Base-by-base conservation (phyloP, 2,888 invertebrate genomes). In the Hymenopus coronatus region DNA sequence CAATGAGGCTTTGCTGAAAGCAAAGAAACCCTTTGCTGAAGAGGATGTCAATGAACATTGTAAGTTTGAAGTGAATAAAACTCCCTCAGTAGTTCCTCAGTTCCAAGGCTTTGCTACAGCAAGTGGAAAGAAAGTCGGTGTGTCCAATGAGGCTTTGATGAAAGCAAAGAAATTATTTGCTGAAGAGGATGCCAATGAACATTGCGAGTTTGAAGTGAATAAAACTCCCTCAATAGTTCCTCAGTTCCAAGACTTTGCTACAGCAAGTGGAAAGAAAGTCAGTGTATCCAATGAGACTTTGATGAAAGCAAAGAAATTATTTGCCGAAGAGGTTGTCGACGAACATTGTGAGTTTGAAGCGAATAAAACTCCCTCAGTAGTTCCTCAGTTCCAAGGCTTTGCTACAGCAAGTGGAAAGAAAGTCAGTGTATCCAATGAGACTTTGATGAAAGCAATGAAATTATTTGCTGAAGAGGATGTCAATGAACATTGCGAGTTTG, bases 261-360 rank as follows among this genome's bases (percentile, higher is more conserved):
- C 93, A 12, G 93, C 92, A 30, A 92, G 92, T 90, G 93, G 94
- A 85, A 93, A 93, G 91, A 90, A 91, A 14, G 92, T 94, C 33
- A 89, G 90, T 27, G 92, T 94, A 90, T 93, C 93, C 0, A 91
- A 92, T 70, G 89, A 91, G 87, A 92, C 93, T 15, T 89, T 91
- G 30, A 83, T 89, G n/a, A 93, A 91, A 90, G 92, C 92, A 25
- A 92, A 92, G 91, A 91, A 91, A 20, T 89, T 93, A 2, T 92
- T 92, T 90, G 88, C 92, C 88, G 91, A 92, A 90, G 90, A 89
- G 91, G 70, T 28, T 54, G 8, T 6, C 25, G 15, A 28, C 3
- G 20, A 90, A 90, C 85, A 90, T 92, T 82, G 91, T 91, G 88
- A 28, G 87, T 12, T 89, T 83, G 82, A 88, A 89, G 12, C 12